phyloP scores from a whole-genome alignment of 64 coral and sea anemone species.

The Stichodactyla helianthus region DNA sequence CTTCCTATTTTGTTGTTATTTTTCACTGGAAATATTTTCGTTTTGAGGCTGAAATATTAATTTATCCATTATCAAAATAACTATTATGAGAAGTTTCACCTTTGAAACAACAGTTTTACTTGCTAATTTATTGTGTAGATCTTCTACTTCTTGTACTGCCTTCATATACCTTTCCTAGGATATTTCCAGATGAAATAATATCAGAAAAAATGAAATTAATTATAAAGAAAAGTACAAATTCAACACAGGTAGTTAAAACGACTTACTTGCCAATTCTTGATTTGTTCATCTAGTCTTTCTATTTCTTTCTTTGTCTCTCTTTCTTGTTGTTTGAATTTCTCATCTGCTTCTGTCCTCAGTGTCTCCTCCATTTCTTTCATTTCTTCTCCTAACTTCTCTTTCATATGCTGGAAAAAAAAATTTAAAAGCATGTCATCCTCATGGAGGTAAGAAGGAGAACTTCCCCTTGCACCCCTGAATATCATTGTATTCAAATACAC shows the following conservation, averaged over 20 bases:
- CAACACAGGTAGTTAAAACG: not conserved
- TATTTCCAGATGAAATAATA: not conserved
- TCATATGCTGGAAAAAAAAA: not conserved
- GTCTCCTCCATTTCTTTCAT: not conserved
- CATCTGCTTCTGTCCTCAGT: not conserved
- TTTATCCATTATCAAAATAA: too few species aligned
- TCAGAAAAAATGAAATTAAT: too few species aligned
- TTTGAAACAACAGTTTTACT: constrained; percentile 11
- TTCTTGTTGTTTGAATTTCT: constrained; percentile 2
- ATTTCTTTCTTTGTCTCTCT: not conserved
- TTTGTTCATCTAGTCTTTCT: not conserved
- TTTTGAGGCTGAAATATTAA: too few species aligned
- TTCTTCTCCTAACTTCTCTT: not conserved
- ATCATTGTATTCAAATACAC: too few species aligned
- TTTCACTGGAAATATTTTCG: too few species aligned
- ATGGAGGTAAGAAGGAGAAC: too few species aligned
- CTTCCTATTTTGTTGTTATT: too few species aligned
- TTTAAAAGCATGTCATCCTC: too few species aligned
- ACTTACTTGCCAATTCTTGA: not conserved
- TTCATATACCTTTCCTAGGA: constrained; percentile 14
- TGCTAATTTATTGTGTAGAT: constrained; percentile 10
- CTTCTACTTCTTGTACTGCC: constrained; percentile 4
- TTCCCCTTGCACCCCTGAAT: too few species aligned
- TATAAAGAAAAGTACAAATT: too few species aligned
- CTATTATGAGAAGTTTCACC: not conserved